Evolutionary conservation across 2,113 vertebrate genomes (phyloP).

Genomic region (Orcinus orca): DNA sequence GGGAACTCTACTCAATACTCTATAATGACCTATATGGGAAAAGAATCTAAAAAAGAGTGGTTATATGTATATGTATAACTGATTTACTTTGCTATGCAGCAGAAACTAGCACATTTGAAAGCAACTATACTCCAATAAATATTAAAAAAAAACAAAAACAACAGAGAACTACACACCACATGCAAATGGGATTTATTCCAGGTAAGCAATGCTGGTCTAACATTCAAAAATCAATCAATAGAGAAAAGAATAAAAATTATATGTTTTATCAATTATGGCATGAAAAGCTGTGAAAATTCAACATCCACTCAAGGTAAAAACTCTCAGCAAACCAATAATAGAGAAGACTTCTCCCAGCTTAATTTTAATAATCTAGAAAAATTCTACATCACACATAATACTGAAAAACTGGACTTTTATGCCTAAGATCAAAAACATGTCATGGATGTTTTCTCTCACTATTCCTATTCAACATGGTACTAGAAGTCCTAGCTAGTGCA

Average conservation of each 20-base stretch:
- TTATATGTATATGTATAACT: no score
- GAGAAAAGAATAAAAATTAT: neutral
- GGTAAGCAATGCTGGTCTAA: neutral
- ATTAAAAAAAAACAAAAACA: no score
- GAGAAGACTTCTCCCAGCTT: neutral
- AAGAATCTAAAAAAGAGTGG: no score
- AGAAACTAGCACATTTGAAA: no score
- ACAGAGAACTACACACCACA: neutral
- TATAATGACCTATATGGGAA: no score
- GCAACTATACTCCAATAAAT: no score
- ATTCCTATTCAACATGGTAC: neutral
- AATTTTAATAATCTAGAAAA: neutral
- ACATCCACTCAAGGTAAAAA: neutral
- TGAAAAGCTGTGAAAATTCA: neutral
- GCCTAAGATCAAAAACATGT: neutral
- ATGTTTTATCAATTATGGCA: neutral
- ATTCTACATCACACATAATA: neutral
- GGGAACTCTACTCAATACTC: no score
- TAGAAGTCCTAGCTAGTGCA: neutral
- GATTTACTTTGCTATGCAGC: no score
- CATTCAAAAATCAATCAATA: neutral
- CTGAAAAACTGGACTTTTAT: neutral
- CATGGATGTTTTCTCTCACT: neutral
- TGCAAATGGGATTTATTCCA: neutral
- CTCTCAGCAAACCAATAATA: neutral